These are phyloP conservation scores for Clytia hemisphaerica DNA, from an alignment of 30 jellyfish, hydroid and myxozoan genomes.

Conservation along the genomic window DNA sequence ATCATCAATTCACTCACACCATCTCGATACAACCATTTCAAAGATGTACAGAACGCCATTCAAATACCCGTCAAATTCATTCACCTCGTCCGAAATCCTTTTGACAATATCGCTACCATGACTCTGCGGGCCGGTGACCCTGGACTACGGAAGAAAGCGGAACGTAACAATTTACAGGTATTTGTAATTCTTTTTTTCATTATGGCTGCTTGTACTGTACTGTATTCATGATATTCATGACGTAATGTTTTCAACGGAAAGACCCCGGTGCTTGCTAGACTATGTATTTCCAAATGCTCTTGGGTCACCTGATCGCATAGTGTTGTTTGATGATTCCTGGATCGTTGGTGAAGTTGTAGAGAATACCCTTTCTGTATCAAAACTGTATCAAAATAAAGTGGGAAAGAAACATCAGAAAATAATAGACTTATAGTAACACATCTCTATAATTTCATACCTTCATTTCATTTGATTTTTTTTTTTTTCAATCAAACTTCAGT, in stretches of 20 bases:
- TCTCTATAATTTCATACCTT: too few species aligned
- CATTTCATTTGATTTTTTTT: too few species aligned
- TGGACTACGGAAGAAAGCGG: conserved; percentile 17
- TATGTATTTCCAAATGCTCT: background rate
- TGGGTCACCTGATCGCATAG: background rate
- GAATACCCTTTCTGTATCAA: too few species aligned
- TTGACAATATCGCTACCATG: conserved; percentile 70
- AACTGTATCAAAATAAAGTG: too few species aligned
- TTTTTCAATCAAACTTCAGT: background rate
- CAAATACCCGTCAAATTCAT: conserved; percentile 50
- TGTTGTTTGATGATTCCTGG: background rate
- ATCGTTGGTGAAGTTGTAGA: too few species aligned
- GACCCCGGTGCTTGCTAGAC: too few species aligned
- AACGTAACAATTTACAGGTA: background rate
- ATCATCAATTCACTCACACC: background rate
- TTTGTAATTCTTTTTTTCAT: background rate
- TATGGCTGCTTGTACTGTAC: background rate
- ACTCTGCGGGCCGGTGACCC: conserved; percentile 16
- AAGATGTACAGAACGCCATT: conserved; percentile 6
- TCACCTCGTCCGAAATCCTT: conserved; percentile 61
- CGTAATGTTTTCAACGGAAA: too few species aligned
- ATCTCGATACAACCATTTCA: background rate
- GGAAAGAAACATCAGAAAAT: too few species aligned
- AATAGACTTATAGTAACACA: too few species aligned
- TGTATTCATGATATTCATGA: too few species aligned